Conservation (phyloP, 2,888 invertebrate species). For the Dasypogon diadema region DNA sequence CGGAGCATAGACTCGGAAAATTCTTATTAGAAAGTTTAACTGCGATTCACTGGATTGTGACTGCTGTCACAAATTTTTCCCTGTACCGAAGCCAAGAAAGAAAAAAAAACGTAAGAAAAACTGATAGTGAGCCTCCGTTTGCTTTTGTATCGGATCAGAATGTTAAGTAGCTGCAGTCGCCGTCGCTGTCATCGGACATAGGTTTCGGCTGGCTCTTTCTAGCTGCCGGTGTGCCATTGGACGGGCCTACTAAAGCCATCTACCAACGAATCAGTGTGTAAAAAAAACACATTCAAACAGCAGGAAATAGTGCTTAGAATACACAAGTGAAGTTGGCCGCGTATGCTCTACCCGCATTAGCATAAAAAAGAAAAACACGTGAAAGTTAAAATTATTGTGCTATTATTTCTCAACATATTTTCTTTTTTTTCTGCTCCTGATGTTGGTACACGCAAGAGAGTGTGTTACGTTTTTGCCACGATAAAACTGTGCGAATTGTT, state of each 20-base stretch:
- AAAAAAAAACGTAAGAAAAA: conserved; percentile 3
- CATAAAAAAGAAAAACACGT: conserved; percentile 45
- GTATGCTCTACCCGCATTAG: conserved; percentile 17
- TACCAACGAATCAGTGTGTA: background rate
- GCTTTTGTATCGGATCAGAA: conserved; percentile 39
- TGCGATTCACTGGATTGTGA: background rate
- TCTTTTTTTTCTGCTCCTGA: background rate
- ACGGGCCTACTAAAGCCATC: background rate
- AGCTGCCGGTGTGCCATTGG: background rate
- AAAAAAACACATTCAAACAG: conserved; percentile 9
- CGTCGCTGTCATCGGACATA: conserved; percentile 22
- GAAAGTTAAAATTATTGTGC: conserved; percentile 47
- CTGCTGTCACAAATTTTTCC: background rate
- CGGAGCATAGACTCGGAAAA: background rate
- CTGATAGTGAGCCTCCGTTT: conserved; percentile 6
- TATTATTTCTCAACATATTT: conserved; percentile 17
- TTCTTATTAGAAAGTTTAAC: background rate
- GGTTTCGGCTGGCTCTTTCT: conserved; percentile 22
- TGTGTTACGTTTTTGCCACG: conserved; percentile 4
- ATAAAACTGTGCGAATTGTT: background rate
- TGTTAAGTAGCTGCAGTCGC: conserved; percentile 37
- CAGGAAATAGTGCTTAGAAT: conserved; percentile 44
- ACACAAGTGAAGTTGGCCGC: conserved; percentile 43
- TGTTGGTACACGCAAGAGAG: background rate
- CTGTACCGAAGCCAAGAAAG: background rate